These are phyloP conservation scores for Bufo bufo DNA, from an alignment of 2,113 vertebrate species.

Conservation along the genomic window DNA sequence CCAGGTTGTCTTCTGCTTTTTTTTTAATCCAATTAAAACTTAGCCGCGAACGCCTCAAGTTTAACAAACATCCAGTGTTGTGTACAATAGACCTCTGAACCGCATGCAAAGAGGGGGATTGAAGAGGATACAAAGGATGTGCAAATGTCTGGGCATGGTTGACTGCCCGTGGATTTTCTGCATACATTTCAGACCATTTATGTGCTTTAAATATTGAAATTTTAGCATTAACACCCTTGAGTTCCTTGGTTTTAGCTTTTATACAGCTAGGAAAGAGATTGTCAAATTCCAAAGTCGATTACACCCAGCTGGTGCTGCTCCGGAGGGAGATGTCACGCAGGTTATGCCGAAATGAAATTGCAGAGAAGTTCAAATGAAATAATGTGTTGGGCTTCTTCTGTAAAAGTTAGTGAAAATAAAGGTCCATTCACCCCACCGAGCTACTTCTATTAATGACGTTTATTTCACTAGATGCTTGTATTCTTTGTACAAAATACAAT, in stretches of 20 bases:
- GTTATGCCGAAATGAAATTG: constrained; percentile 16
- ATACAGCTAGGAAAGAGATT: constrained; percentile 5
- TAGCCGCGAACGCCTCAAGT: not conserved
- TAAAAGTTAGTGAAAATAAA: not conserved
- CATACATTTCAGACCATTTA: constrained; percentile 28
- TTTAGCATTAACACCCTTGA: constrained; percentile 13
- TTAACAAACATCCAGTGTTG: constrained; percentile 18
- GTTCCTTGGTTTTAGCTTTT: not conserved
- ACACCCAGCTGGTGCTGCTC: not conserved
- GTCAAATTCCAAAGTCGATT: constrained; percentile 41
- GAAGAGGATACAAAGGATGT: not conserved
- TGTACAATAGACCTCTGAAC: constrained; percentile 16
- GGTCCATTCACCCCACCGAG: not conserved
- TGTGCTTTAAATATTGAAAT: constrained; percentile 33
- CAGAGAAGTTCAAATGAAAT: not conserved
- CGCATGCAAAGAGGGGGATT: constrained; percentile 5
- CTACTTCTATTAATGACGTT: no score
- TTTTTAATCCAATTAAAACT: not conserved
- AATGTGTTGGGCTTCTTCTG: not conserved
- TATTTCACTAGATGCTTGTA: no score
- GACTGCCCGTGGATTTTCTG: not conserved
- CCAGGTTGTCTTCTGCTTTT: not conserved
- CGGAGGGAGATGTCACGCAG: constrained; percentile 28
- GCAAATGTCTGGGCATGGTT: not conserved
- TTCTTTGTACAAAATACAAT: no score